Base-by-base conservation (phyloP, 37 sponge, comb jelly and placozoan genomes). In the Bolinopsis microptera region DNA sequence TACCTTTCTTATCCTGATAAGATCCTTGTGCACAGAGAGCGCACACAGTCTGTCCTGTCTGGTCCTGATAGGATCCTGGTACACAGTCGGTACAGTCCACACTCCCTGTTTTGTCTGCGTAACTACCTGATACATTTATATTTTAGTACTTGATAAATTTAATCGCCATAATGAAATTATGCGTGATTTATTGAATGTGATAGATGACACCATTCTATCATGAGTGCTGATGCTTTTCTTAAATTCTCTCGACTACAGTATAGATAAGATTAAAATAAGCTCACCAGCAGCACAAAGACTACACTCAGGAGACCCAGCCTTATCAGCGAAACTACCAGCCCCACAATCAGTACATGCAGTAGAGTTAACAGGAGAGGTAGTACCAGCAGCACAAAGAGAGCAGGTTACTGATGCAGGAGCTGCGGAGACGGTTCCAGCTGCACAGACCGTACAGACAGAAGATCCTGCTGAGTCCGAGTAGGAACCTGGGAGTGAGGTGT, bases 1-100 rank as follows among this genome's bases (percentile, higher is more conserved):
- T n/a, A 48, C 80, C 80, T 32, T 1, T 77, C 80, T 77, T 1
- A 18, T 77, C 80, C 35, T 77, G 80, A 32, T 77, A 77, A 35
- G 80, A 77, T 2, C 80, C 80, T 32, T 34, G 28, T 8, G 33
- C 32, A 32, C 80, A 77, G 16, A 18, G 36, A 32, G 80, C 33
- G 33, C 80, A 77, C 18, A 22, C 27, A 35, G 80, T 77, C 18
- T 32, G 35, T 33, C 80, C 80, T 21, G 27, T 32, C 21, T 77
- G 1, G 32, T 77, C 80, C 35, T 77, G 80, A 18, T 77, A 77
- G 34, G 80, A 77, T 35, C 80, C 80, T 34, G 80, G 35, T 21
- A 36, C 13, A 36, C 80, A 77, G 33, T 48, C 13, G 21, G 16
- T 22, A 26, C 74, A 70, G 26, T n/a, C 21, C 21, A 70, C 74